A percentile compares a stretch with the other conserved stretches of the same genome.
Evolutionary conservation across 2,888 invertebrate species (phyloP).

Genomic region (Pseudococcus longispinus): DNA sequence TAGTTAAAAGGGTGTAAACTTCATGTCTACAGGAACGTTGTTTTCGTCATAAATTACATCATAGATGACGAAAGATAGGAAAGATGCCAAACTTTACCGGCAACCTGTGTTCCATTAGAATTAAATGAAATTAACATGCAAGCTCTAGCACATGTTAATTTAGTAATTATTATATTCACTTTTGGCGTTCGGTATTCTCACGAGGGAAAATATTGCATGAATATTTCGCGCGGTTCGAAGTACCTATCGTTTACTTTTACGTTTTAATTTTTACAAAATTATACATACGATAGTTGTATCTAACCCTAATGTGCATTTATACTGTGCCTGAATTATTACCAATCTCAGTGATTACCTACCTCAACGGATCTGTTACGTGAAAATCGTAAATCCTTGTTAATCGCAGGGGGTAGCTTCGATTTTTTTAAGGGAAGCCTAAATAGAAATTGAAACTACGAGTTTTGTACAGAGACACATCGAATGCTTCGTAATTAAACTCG

Average conservation of each 20-base stretch:
- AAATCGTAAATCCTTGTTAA: too few relatives aligned
- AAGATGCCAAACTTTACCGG: slow-evolving; percentile 34
- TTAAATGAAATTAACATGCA: slow-evolving; percentile 29
- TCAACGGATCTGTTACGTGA: too few relatives aligned
- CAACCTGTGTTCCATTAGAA: slow-evolving; percentile 34
- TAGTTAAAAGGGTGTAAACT: slow-evolving; percentile 34
- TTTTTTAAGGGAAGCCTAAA: too few relatives aligned
- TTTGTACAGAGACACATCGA: too few relatives aligned
- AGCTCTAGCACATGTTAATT: slow-evolving; percentile 31
- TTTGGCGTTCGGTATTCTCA: slow-evolving; percentile 15
- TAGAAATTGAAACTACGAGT: too few relatives aligned
- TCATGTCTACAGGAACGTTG: slow-evolving; percentile 34
- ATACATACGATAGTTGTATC: background rate
- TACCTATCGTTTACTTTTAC: background rate
- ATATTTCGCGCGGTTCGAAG: background rate
- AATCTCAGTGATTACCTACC: too few relatives aligned
- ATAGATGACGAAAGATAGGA: slow-evolving; percentile 19
- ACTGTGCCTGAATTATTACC: background rate
- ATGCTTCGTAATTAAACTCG: too few relatives aligned
- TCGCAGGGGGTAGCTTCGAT: too few relatives aligned
- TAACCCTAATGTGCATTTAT: background rate
- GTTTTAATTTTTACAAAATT: background rate
- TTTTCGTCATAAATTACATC: slow-evolving; percentile 28
- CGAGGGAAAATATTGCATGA: background rate
- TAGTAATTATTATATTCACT: slow-evolving; percentile 34